Percentiles rank a stretch among this genome's conserved stretches.
These are phyloP conservation scores for Phalacrocorax brasilianus DNA, from an alignment of 2,113 vertebrate species.

Conservation along the genomic window DNA sequence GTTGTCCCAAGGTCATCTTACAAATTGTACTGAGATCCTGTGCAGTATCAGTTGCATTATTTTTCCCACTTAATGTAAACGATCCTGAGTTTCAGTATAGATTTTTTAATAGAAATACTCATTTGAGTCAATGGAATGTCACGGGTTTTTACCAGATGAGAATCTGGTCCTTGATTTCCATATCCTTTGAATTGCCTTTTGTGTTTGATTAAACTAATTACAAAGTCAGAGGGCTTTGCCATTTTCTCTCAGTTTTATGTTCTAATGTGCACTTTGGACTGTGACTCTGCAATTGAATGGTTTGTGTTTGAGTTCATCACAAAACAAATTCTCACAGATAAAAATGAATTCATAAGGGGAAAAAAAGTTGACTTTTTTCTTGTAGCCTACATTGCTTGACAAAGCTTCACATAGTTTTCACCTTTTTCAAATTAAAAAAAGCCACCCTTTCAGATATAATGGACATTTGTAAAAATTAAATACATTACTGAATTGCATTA, in stretches of 20 bases:
- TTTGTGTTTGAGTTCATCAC: background rate
- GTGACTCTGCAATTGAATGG: background rate
- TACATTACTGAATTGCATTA: background rate
- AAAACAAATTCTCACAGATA: background rate
- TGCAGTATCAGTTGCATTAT: background rate
- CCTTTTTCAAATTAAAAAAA: background rate
- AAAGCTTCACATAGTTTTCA: background rate
- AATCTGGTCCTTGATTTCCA: background rate
- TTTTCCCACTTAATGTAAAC: background rate
- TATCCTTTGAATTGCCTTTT: background rate
- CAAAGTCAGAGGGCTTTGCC: background rate
- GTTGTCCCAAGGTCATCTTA: background rate
- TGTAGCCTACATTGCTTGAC: background rate
- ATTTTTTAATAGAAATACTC: background rate
- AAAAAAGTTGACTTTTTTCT: background rate
- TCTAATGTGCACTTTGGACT: background rate
- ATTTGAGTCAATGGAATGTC: background rate
- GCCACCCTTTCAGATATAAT: background rate
- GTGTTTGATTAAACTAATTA: background rate
- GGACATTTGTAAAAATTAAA: background rate
- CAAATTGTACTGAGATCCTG: background rate
- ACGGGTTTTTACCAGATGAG: background rate
- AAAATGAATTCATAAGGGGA: background rate
- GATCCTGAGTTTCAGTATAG: background rate
- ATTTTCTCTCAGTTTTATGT: background rate